Evolutionary conservation across 2,797 vertebrate species (phyloP), one percentile per base, ranked within the genome.

Genomic region (Nothura maculosa): DNA sequence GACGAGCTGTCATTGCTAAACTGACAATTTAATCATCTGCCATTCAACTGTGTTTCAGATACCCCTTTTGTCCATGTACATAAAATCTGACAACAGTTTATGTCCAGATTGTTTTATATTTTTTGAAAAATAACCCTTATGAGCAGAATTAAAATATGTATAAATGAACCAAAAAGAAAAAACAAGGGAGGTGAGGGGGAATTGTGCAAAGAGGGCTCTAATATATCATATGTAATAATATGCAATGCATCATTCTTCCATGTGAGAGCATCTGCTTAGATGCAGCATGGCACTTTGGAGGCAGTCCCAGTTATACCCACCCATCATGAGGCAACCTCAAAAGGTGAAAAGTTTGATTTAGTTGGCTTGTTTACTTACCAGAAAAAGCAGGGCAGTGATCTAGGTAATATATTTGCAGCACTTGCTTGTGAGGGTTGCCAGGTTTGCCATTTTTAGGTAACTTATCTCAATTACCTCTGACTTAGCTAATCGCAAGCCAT

Each of bases 171-270:
- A 52, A 52, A 28, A 52, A 52, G 15, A 16, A 28, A 52, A 50
- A 52, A 52, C 14, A 50, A 27, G n/a, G 48, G 42, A 15, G 18
- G 21, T 32, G 22, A 8, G 45, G 24, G 47, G 47, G 47, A 48
- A 21, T 30, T 76, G 43, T 47, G 36, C 42, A 50, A 76, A 69
- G 27, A 86, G 67, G 62, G 92, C 81, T 80, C 21, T 25, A 48
- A 25, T 48, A 25, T 48, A 25, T 25, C 21, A 24, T 48, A 48
- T 48, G 22, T 48, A 22, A 48, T 48, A 84, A 75, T 84, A 30
- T 50, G 74, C 62, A 17, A 17, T 69, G 57, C 63, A 88, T 85
- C 57, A 54, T 90, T 90, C 90, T 96, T 82, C 84, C 83, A 79
- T 87, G 64, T 80, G 64, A 86, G 69, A 84, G 6, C 60, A 60